phyloP scores from a whole-genome alignment of 2,888 invertebrate genomes.

The Drosophila austrosaltans region DNA sequence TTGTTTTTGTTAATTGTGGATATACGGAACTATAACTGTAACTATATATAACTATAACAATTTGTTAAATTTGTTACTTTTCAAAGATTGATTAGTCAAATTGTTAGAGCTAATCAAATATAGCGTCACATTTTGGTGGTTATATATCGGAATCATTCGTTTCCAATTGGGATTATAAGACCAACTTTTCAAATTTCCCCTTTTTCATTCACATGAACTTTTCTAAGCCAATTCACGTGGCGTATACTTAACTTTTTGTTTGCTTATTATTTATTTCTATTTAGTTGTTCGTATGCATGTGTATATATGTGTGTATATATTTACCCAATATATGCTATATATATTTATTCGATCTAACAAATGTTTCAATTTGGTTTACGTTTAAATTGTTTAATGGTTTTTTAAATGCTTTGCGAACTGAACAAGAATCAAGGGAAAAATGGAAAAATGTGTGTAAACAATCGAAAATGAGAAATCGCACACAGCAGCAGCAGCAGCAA shows the following conservation, averaged over 20 bases:
- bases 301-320: not conserved
- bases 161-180: too few relatives aligned
- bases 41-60: too few relatives aligned
- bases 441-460: constrained; percentile 44
- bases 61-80: too few relatives aligned
- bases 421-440: constrained; percentile 37
- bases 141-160: too few relatives aligned
- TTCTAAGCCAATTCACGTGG: not conserved
- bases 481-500: not conserved
- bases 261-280: constrained; percentile 1
- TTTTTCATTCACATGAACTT: not conserved
- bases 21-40: too few relatives aligned
- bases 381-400: constrained; percentile 43
- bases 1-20: not conserved
- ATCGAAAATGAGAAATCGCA: constrained; percentile 16
- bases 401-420: constrained; percentile 51
- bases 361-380: constrained; percentile 13
- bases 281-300: not conserved
- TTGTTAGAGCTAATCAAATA: too few relatives aligned
- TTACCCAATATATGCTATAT: not conserved
- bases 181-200: too few relatives aligned
- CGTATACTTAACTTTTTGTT: not conserved
- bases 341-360: constrained; percentile 6
- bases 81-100: too few relatives aligned
- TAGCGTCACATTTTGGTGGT: too few relatives aligned